Base-by-base conservation (phyloP, 2,113 vertebrate genomes). In the Phocoena phocoena region DNA sequence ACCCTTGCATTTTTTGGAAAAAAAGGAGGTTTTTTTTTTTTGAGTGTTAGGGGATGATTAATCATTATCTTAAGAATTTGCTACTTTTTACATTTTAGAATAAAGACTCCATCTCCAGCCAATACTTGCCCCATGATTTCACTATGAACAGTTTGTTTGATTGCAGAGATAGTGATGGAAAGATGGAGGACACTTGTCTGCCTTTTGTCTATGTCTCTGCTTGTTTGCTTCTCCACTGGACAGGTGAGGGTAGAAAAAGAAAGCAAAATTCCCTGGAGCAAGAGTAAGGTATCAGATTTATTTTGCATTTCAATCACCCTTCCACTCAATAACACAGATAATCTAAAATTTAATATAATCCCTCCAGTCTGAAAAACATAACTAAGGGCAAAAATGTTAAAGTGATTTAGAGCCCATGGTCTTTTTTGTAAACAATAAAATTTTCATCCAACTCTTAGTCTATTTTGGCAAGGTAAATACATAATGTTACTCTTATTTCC, bases 281-380 rank as follows among this genome's bases (percentile, higher is more conserved):
- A 68, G 70, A 94, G 80, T 84, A 88, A 95, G 21, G 25, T 67
- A 68, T 60, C 20, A 82, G 47, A 88, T 94, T 94, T 96, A 88
- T 88, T 90, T 96, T 53, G 44, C 26, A 60, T 96, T 93, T 88
- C 28, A 96, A 44, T 81, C 23, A 96, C 26, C 18, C 38, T 96
- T 92, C 31, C 20, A 83, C 17, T 63, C 23, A 65, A 80, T 80
- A 87, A 36, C n/a, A 95, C 31, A 83, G 63, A 80, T 70, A 87
- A 84, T 81, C 20, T 80, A 65, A 26, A 90, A 67, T 92, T 87
- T 95, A 74, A 80, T 95, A 84, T 74, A 83, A 84, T 84, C 25
- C 13, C 26, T 96, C n/a, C 38, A 80, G 50, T 87, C 55, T 71
- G 80, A 68, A 94, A 76, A 86, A 60, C 3, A 18, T 60, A 92